Base-by-base conservation (phyloP, 2,888 invertebrate genomes). In the Notocelia uddmanniana region DNA sequence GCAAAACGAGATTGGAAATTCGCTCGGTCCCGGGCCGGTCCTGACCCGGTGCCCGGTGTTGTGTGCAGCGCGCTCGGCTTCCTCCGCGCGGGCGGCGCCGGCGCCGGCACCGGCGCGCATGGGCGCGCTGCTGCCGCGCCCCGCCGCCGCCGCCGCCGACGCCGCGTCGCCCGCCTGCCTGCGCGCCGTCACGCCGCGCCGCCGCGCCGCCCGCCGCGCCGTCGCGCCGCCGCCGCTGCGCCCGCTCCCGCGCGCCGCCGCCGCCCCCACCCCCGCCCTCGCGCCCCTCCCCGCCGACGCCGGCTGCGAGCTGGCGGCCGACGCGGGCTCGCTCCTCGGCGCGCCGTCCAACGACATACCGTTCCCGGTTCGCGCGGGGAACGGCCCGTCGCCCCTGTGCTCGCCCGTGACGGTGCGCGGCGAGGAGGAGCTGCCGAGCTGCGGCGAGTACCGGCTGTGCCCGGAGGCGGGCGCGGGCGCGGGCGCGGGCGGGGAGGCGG, bases 401-500 rank as follows among this genome's bases (percentile, higher is more conserved):
- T 88, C 86, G 15, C 26, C 71, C 52, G 81, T 79, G 23, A 77
- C 81, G 26, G 96, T 95, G 37, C 95, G 96, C 77, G 96, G 96
- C 15, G 95, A 95, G 82, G 97, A 96, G 85, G 97, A 97, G 88
- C 86, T 96, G 77, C 70, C 66, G 76, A 67, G 69, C 67, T 64
- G 74, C 85, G 86, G 75, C 66, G 63, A 73, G 73, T 76, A 83
- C 74, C 54, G 74, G 76, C 73, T 58, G 31, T 31, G 64, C 60
- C 54, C 70, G 8, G 31, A 31, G n/a, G 76, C 64, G 69, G 76
- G 59, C 62, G 70, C 70, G 55, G 76, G 68, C 74, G 41, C 41
- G 41, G 78, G 57, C 63, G 80, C 79, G 69, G 73, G 73, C 41
- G 83, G 15, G 41, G 78, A 57, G 60, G 80, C 79, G 69, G 73